Evolutionary conservation across 64 coral and sea anemone species (phyloP).

Genomic region (Stylophora pistillata): DNA sequence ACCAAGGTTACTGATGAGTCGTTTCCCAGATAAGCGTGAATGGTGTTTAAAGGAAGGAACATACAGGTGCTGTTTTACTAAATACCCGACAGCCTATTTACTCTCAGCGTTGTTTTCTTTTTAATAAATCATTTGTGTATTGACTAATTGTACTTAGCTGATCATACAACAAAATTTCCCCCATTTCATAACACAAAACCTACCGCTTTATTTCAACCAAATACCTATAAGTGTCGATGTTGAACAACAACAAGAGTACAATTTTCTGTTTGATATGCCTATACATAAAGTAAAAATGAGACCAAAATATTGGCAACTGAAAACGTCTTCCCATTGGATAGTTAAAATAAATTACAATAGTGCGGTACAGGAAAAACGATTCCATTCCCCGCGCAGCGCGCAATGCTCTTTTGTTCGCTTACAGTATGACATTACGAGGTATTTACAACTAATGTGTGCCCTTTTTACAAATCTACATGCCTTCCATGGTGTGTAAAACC

Average conservation of each 20-base stretch:
- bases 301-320: background rate
- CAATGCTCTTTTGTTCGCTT: background rate
- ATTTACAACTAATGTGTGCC: constrained; percentile 4
- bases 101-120: background rate
- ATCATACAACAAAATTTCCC: background rate
- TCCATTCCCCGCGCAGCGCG: background rate
- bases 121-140: background rate
- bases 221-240: background rate
- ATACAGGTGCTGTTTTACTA: too few relatives aligned
- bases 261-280: background rate
- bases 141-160: background rate
- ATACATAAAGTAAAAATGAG: constrained; percentile 1
- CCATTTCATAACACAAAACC: constrained; percentile 24
- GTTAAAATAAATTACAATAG: background rate
- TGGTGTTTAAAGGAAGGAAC: too few relatives aligned
- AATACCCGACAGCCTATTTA: background rate
- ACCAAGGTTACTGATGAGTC: too few relatives aligned
- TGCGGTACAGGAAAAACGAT: background rate
- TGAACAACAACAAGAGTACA: background rate
- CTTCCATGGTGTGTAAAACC: constrained; percentile 2
- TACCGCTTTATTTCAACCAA: constrained; percentile 18
- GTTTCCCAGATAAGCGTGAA: too few relatives aligned
- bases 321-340: background rate
- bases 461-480: constrained; percentile 7
- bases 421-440: background rate